phyloP scores from a whole-genome alignment of 2,888 invertebrate genomes.

The Metalampra italica region DNA sequence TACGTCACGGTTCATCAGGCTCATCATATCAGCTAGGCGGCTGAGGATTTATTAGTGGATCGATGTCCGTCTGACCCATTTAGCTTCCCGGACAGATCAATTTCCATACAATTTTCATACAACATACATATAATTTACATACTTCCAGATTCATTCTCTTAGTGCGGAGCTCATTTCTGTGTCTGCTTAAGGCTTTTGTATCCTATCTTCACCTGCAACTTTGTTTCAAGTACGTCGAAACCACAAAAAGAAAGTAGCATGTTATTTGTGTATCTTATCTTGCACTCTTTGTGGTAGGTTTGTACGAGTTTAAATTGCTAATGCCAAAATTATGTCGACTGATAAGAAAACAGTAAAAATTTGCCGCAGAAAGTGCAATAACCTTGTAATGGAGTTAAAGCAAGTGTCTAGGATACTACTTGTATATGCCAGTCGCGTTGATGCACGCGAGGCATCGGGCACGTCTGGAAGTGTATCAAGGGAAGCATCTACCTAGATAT shows the following conservation, averaged over 20 bases:
- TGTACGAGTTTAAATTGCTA: too few species aligned
- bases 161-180: too few species aligned
- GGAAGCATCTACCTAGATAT: background rate
- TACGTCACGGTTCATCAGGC: background rate
- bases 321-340: too few species aligned
- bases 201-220: too few species aligned
- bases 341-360: background rate
- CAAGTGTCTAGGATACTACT: constrained; percentile 10
- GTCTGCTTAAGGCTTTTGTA: too few species aligned
- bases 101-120: too few species aligned
- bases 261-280: too few species aligned
- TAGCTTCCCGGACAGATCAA: background rate
- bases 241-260: too few species aligned
- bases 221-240: too few species aligned
- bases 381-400: constrained; percentile 13
- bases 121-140: too few species aligned
- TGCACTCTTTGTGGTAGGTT: too few species aligned
- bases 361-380: constrained; percentile 12
- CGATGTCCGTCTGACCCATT: background rate
- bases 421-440: constrained; percentile 18
- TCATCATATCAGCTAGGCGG: background rate
- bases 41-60: background rate
- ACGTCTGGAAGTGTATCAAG: background rate
- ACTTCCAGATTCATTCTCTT: too few species aligned
- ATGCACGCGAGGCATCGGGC: constrained; percentile 30